A percentile compares a stretch with the other conserved stretches of the same genome.
Conservation (phyloP, 2,797 vertebrate genomes). For the Paramormyrops hopkinsi region DNA sequence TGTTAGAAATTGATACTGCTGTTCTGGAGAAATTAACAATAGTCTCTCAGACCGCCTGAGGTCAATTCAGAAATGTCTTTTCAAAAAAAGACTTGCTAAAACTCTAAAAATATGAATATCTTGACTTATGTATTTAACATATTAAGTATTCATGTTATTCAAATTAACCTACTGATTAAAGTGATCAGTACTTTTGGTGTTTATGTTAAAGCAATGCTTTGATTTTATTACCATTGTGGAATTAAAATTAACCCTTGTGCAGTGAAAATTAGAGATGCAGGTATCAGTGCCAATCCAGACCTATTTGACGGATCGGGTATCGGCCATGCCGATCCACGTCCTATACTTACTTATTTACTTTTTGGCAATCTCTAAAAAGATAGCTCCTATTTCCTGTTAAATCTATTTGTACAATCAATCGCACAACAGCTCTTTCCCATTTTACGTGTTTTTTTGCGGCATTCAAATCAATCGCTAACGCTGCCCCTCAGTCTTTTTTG, state of each 20-base stretch:
- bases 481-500: too few species aligned
- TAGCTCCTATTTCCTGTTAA: too few species aligned
- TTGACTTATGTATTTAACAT: neutral
- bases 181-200: neutral
- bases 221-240: neutral
- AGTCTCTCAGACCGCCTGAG: neutral
- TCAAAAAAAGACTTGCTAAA: neutral
- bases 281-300: too few species aligned
- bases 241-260: neutral
- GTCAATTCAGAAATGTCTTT: neutral
- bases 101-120: neutral
- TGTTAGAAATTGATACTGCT: neutral
- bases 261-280: neutral
- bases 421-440: too few species aligned
- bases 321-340: too few species aligned
- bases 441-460: too few species aligned
- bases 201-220: neutral
- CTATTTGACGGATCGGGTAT: too few species aligned
- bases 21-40: neutral
- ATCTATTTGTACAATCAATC: too few species aligned
- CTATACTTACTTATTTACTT: too few species aligned
- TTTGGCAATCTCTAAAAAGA: too few species aligned
- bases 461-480: too few species aligned
- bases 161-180: neutral
- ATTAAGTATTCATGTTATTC: neutral